A percentile compares a stretch with the other conserved stretches of the same genome.
phyloP scores from a whole-genome alignment of 2,113 vertebrate genomes.

The Microcebus ravelobensis region DNA sequence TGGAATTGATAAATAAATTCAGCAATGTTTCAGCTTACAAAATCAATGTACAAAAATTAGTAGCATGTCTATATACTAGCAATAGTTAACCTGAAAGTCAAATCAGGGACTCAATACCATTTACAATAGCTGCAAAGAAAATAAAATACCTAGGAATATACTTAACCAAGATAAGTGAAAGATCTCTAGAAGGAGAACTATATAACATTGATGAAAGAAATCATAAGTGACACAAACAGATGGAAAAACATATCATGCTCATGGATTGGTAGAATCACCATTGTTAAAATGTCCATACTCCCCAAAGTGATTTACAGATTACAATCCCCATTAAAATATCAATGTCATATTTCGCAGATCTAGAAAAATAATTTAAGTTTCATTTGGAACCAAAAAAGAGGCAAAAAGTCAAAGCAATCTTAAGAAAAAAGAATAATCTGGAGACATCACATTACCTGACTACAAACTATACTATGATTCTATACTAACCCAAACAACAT shows the following conservation, averaged over 20 bases:
- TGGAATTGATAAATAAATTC: neutral
- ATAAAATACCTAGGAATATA: neutral
- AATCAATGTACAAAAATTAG: neutral
- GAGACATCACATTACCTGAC: neutral
- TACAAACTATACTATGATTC: neutral
- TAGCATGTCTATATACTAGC: neutral
- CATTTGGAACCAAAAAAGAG: neutral
- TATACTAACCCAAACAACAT: neutral
- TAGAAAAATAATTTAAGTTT: neutral
- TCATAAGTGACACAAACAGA: no score
- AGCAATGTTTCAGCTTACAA: neutral
- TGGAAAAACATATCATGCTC: no score
- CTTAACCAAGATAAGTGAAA: neutral
- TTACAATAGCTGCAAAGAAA: neutral
- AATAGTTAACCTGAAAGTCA: neutral
- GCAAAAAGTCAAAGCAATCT: neutral
- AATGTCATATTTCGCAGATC: neutral
- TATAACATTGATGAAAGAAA: neutral
- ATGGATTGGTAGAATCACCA: no score
- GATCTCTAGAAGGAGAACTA: neutral
- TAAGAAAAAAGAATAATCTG: neutral
- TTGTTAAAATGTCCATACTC: no score
- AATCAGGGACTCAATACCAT: neutral
- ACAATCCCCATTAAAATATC: neutral
- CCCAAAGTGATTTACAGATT: no score